phyloP scores from a whole-genome alignment of 2,888 invertebrate genomes.

The Gisinianus flammeolus region DNA sequence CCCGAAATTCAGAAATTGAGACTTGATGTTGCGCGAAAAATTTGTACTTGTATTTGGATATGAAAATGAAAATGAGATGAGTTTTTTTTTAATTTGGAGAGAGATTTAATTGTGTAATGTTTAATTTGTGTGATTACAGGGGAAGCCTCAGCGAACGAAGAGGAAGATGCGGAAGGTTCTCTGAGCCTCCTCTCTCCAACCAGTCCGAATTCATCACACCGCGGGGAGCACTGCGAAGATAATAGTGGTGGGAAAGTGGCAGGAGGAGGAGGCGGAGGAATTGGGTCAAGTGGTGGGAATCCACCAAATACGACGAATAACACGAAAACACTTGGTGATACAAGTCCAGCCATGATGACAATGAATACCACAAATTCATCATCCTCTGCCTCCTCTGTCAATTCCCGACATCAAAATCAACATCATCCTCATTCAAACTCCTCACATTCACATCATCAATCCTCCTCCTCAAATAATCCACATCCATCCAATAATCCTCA shows the following conservation, averaged over 20 bases:
- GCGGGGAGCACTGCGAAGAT: conserved; percentile 40
- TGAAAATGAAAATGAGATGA: not conserved
- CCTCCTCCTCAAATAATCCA: no score
- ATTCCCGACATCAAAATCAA: conserved; percentile 23
- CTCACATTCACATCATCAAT: no score
- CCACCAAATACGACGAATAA: no score
- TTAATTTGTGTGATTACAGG: conserved; percentile 46
- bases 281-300: conserved; percentile 37
- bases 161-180: conserved; percentile 50
- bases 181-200: not conserved
- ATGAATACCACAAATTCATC: conserved; percentile 37
- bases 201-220: conserved; percentile 43
- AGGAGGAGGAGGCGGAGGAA: conserved; percentile 2
- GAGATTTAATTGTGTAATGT: conserved; percentile 29
- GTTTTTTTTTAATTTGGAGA: no score
- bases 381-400: conserved; percentile 32
- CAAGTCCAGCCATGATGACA: conserved; percentile 51
- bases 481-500: not conserved
- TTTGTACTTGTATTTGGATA: not conserved
- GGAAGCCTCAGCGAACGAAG: conserved; percentile 59
- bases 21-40: not conserved
- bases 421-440: conserved; percentile 38
- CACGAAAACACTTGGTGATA: conserved; percentile 35
- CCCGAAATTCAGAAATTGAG: not conserved
- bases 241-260: conserved; percentile 28